phyloP scores from a whole-genome alignment of 2,888 invertebrate species.

The Morpho deidamia region DNA sequence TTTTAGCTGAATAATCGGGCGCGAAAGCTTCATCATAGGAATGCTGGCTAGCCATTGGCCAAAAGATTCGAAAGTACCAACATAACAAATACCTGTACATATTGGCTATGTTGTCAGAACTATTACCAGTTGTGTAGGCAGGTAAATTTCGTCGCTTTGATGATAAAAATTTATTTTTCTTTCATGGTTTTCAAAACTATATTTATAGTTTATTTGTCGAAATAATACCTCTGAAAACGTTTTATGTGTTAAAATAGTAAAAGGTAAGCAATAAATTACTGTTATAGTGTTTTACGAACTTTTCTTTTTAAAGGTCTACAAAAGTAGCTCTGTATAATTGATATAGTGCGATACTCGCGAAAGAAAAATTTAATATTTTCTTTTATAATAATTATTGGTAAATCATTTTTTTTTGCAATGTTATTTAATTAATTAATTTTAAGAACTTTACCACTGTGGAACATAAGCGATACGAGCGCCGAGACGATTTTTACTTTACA shows the following conservation, averaged over 20 bases:
- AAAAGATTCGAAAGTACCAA: slow-evolving; percentile 56
- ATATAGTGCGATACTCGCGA: slow-evolving; percentile 64
- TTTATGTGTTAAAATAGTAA: slow-evolving; percentile 35
- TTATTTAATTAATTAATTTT: slow-evolving; percentile 10
- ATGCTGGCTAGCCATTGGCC: slow-evolving; percentile 50
- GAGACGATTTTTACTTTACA: slow-evolving; percentile 46
- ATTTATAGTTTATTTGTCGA: slow-evolving; percentile 43
- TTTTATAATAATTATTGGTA: slow-evolving; percentile 18
- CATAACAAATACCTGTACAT: slow-evolving; percentile 43
- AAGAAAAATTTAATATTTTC: slow-evolving; percentile 52
- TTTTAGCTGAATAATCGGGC: slow-evolving; percentile 60
- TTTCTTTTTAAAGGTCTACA: slow-evolving; percentile 69
- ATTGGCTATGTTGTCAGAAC: slow-evolving; percentile 73
- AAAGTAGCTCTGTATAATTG: slow-evolving; percentile 71
- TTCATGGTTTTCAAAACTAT: slow-evolving; percentile 51
- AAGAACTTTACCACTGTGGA: slow-evolving; percentile 21
- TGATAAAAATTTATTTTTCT: slow-evolving; percentile 65
- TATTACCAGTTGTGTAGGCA: slow-evolving; percentile 72
- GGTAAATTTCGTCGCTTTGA: slow-evolving; percentile 68
- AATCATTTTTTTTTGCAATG: slow-evolving; percentile 9
- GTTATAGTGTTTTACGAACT: slow-evolving; percentile 62
- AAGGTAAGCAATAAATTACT: slow-evolving; percentile 51
- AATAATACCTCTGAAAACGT: slow-evolving; percentile 41
- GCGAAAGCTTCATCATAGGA: slow-evolving; percentile 66
- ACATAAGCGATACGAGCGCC: slow-evolving; percentile 20